Conservation (phyloP, 2,113 vertebrate genomes). For the Taurulus bubalis region DNA sequence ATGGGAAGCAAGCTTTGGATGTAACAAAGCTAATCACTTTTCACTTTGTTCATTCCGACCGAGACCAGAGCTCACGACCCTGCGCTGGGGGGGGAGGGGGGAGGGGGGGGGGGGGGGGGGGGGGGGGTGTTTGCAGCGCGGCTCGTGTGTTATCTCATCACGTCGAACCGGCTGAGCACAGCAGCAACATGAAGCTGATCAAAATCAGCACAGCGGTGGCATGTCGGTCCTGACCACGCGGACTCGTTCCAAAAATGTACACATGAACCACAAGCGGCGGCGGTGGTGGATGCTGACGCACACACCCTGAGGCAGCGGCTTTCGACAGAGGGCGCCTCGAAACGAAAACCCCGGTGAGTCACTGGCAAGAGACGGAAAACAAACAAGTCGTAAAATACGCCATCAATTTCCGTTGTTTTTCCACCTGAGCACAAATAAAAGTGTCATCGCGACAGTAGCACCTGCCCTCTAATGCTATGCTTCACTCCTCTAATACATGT, state of each 20-base stretch:
- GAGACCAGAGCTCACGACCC: conserved; percentile 15
- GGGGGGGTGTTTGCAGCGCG: conserved; percentile 5
- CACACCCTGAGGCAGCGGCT: conserved; percentile 10
- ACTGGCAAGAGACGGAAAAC: conserved; percentile 33
- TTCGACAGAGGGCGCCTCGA: conserved; percentile 41
- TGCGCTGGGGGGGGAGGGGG: not conserved
- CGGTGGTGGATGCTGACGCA: not conserved
- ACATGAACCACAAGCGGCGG: not conserved
- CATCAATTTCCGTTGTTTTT: conserved; percentile 48
- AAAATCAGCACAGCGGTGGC: conserved; percentile 50
- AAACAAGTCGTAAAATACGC: conserved; percentile 66
- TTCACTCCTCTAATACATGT: conserved; percentile 43
- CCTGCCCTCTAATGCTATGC: conserved; percentile 45
- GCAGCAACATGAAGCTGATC: conserved; percentile 56
- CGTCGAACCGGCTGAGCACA: conserved; percentile 43
- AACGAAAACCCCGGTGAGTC: conserved; percentile 45
- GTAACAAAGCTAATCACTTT: conserved; percentile 11
- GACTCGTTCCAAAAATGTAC: conserved; percentile 18
- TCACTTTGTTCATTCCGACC: not conserved
- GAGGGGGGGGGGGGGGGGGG: too few species aligned
- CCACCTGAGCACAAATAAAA: conserved; percentile 54
- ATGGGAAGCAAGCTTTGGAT: conserved; percentile 54
- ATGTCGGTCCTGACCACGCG: conserved; percentile 29
- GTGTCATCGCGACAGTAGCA: conserved; percentile 41
- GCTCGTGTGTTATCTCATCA: conserved; percentile 54